A percentile compares a stretch with the other conserved stretches of the same genome.
Conservation (phyloP, 1,140 invertebrate genomes). For the Augochlora pura region DNA sequence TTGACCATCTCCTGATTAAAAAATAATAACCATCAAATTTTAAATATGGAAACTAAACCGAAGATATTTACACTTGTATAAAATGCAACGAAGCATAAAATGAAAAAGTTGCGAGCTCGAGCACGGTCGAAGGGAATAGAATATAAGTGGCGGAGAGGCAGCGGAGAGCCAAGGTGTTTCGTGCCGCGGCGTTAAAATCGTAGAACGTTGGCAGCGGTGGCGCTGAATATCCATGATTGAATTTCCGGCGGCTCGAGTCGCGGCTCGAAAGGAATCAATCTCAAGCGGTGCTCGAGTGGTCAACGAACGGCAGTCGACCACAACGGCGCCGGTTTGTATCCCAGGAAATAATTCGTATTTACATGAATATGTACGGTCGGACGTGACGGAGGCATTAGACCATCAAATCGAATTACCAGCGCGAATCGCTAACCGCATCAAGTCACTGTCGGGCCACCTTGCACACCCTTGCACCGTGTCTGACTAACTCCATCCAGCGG, state of each 20-base stretch:
- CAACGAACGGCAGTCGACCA: conserved; percentile 53
- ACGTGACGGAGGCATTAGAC: conserved; percentile 67
- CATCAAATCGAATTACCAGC: conserved; percentile 72
- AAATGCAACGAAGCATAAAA: no score
- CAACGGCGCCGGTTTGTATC: conserved; percentile 21
- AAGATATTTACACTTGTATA: no score
- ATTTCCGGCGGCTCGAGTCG: neutral
- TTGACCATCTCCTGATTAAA: no score
- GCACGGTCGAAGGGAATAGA: no score
- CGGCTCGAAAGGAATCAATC: conserved; percentile 35
- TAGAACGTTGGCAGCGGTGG: no score
- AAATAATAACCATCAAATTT: no score
- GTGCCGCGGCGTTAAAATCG: no score
- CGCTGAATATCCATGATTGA: neutral
- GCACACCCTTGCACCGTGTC: conserved; percentile 61
- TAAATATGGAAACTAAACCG: no score
- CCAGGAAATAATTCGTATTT: conserved; percentile 72
- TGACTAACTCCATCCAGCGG: conserved; percentile 61
- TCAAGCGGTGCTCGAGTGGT: conserved; percentile 19
- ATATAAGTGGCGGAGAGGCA: no score
- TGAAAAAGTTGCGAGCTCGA: no score
- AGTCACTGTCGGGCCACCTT: conserved; percentile 74
- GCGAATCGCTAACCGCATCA: conserved; percentile 73
- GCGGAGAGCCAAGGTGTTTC: no score
- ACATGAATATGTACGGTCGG: conserved; percentile 70